Evolutionary conservation across 2,113 vertebrate species (phyloP), one percentile per base, ranked within the genome.

Genomic region (Muntiacus muntjak): DNA sequence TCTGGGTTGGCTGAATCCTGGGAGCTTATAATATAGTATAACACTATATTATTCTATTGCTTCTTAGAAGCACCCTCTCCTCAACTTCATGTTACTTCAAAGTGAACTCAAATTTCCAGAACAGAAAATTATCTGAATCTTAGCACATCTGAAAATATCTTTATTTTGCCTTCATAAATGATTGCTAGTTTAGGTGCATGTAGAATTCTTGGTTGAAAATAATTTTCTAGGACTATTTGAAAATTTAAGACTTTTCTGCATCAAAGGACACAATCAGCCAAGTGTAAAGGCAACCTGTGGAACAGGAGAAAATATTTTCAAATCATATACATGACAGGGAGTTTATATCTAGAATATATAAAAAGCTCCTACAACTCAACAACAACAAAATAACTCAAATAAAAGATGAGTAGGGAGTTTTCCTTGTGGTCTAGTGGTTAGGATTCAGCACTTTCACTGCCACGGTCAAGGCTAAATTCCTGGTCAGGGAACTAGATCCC

Each of bases 171-270:
- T 88, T 88, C 45, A 76, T 62, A 95, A 76, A 78, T 74, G 26
- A 86, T 81, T 79, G 26, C n/a, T 58, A 87, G 87, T 91, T 81
- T 96, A 89, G 62, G 33, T 92, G 3, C 58, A 33, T 92, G 87
- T n/a, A 94, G 40, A 94, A 84, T 91, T 88, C n/a, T 87, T 71
- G n/a, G 15, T 62, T 74, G 25, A 89, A 96, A 89, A 85, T 89
- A 54, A 92, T 85, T 92, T 55, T 81, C 28, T 16, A 95, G 90
- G 28, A 58, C 26, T 43, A 64, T 12, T 58, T 86, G 47, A 95
- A 89, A 90, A 93, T 87, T 95, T 74, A 87, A 94, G 81, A 55
- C 11, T 60, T 89, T 74, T 71, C 43, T 81, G 52, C 23, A 54
- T 71, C 23, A 30, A 95, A 67, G 43, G 71, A 93, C 11, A 87